Conservation (phyloP, 2,888 invertebrate genomes). For the Epirrita christyi region DNA sequence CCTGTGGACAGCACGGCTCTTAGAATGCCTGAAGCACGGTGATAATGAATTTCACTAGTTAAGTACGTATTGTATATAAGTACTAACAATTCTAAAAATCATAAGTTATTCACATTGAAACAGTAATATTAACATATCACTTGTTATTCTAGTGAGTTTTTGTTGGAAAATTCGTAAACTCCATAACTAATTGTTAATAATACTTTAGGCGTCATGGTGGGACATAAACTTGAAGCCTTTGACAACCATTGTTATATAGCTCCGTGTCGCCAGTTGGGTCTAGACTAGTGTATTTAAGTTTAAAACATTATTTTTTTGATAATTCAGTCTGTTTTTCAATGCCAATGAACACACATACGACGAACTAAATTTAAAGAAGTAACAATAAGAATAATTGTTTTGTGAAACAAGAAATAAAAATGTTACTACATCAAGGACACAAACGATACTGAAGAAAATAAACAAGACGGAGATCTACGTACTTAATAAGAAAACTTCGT, state of each 20-base stretch:
- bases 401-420: too few species aligned
- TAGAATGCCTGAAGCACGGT: too few species aligned
- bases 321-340: conserved; percentile 15
- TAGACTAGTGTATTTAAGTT: conserved; percentile 15
- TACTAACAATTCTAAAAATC: too few species aligned
- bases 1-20: too few species aligned
- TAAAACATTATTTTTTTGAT: not conserved
- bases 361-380: too few species aligned
- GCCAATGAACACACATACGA: conserved; percentile 12
- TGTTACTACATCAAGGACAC: too few species aligned
- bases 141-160: conserved; percentile 8
- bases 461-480: conserved; percentile 11
- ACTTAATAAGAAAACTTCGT: not conserved
- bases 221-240: conserved; percentile 28
- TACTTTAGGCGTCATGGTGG: conserved; percentile 11
- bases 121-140: too few species aligned
- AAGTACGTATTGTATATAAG: too few species aligned
- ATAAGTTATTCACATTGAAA: not conserved
- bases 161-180: conserved; percentile 23
- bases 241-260: conserved; percentile 19
- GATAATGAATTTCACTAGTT: too few species aligned
- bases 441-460: too few species aligned
- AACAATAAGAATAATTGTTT: too few species aligned
- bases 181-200: conserved; percentile 1
- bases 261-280: conserved; percentile 3